Evolutionary conservation across 2,888 invertebrate species (phyloP), one percentile per base, ranked within the genome.

Genomic region (Archips xylosteana): DNA sequence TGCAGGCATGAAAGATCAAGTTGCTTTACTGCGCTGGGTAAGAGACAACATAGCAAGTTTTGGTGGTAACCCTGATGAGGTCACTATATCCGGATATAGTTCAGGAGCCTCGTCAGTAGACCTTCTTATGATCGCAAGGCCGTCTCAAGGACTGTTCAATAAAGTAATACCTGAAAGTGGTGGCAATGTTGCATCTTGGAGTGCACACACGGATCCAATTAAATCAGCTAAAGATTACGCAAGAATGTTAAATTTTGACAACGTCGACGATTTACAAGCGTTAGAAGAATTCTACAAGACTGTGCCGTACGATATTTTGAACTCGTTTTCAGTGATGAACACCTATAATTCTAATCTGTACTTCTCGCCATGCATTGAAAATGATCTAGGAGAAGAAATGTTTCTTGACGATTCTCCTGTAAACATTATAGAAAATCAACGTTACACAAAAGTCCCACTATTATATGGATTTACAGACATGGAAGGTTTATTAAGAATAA

Each of bases 401-500:
- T 36, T 65, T 10, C 45, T 65, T 34, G n/a, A 34, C 4, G 73
- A 75, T 34, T 59, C 64, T 0, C 76, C 76, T 2, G 51, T 74
- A 0, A 57, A 70, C 0, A 71, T 76, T 32, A 32, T 77, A 10
- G 67, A 71, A 49, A 74, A 34, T 3, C 70, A 69, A 36, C 47
- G 69, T 0, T 75, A 67, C 47, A 64, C 23, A 2, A 76, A 77
- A 47, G 36, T 76, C n/a, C 76, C 77, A 2, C 12, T 71, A 2
- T 57, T 76, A 3, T 67, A 69, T 6, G 76, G 75, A 10, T 72
- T 71, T 1, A 23, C 73, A 0, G 66, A 74, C 23, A 64, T 69
- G 71, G 77, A 77, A 67, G 77, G 77, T 2, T 12, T 73, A 0
- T 57, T 75, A 12, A 71, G 74, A 70, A 32, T 71, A 8, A 0